These are phyloP conservation scores for Oligia latruncula DNA, from an alignment of 2,888 invertebrate species.

Conservation along the genomic window DNA sequence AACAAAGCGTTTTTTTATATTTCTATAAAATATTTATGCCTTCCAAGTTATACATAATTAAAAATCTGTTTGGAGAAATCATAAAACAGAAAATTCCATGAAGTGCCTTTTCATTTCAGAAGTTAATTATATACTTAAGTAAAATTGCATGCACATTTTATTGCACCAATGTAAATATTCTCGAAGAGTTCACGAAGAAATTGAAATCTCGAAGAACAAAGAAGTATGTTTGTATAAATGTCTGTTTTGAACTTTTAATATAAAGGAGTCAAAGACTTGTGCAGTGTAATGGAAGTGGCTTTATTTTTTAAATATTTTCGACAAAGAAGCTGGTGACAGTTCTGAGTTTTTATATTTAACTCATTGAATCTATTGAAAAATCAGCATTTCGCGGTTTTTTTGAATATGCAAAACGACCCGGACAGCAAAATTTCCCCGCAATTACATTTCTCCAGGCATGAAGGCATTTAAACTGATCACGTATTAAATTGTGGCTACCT, in stretches of 20 bases:
- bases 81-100: constrained; percentile 7
- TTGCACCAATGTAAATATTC: constrained; percentile 30
- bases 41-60: not conserved
- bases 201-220: constrained; percentile 37
- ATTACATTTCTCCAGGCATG: not conserved
- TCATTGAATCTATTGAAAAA: not conserved
- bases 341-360: not conserved
- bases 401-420: not conserved
- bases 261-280: constrained; percentile 31
- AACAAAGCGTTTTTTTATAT: not conserved
- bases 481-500: not conserved
- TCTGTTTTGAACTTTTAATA: constrained; percentile 37
- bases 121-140: constrained; percentile 4
- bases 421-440: not conserved
- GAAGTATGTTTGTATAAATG: constrained; percentile 36
- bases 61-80: not conserved
- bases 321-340: not conserved
- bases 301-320: constrained; percentile 7
- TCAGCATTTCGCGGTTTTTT: not conserved
- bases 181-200: constrained; percentile 28
- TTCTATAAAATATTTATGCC: not conserved
- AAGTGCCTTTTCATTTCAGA: constrained; percentile 30
- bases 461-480: not conserved
- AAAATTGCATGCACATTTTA: constrained; percentile 35
- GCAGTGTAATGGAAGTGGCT: not conserved